Conservation (phyloP, 2,888 invertebrate species). For the Hirtodrosophila histrioides region DNA sequence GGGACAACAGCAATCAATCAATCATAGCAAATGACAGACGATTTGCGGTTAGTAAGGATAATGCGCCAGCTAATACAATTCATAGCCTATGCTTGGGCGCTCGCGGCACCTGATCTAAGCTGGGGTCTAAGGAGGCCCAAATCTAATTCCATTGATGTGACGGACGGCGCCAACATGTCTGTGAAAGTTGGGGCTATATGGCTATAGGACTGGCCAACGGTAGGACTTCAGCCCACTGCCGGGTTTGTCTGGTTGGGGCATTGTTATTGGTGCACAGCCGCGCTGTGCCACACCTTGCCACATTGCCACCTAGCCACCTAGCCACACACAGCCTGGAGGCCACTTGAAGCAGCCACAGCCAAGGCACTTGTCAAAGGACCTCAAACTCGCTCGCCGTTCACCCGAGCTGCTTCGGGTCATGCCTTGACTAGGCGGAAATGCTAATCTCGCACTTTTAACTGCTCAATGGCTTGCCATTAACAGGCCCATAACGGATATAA, state of each 20-base stretch:
- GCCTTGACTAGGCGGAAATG: constrained; percentile 53
- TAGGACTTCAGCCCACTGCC: too few relatives aligned
- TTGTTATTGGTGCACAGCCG: not conserved
- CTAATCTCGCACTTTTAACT: constrained; percentile 70
- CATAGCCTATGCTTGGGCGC: constrained; percentile 19
- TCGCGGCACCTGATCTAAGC: constrained; percentile 6
- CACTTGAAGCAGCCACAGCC: constrained; percentile 34
- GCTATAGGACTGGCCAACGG: too few relatives aligned
- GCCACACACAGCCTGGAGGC: constrained; percentile 13
- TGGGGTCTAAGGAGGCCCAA: not conserved
- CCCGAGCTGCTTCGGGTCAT: constrained; percentile 31
- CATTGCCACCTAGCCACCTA: too few relatives aligned
- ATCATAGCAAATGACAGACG: constrained; percentile 55
- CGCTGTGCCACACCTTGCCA: constrained; percentile 42
- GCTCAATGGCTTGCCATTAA: constrained; percentile 76
- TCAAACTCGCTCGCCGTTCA: too few relatives aligned
- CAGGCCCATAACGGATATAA: constrained; percentile 71
- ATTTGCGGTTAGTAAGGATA: constrained; percentile 52
- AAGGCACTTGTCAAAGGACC: constrained; percentile 43
- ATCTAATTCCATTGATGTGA: too few relatives aligned
- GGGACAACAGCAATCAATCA: constrained; percentile 46
- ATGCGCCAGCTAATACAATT: constrained; percentile 41
- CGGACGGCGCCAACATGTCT: too few relatives aligned
- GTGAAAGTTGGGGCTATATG: too few relatives aligned
- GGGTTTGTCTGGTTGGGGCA: too few relatives aligned